A percentile compares a stretch with the other conserved stretches of the same genome.
phyloP scores from a whole-genome alignment of 2,113 vertebrate genomes.

The Laticauda colubrina region DNA sequence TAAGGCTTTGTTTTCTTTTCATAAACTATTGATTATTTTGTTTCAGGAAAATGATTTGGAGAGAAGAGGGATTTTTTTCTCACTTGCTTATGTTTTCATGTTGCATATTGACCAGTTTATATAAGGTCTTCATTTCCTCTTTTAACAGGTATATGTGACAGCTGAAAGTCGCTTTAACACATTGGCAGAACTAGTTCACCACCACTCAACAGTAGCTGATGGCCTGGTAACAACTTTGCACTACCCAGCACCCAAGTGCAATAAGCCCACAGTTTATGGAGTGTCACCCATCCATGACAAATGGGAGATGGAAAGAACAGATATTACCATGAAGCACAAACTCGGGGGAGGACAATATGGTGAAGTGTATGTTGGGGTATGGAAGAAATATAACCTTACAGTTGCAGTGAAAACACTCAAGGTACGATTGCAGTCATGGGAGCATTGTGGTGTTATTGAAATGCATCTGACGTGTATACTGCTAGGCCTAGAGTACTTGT shows the following conservation, averaged over 20 bases:
- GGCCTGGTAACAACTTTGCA: slow-evolving; percentile 96
- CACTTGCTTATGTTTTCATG: background rate
- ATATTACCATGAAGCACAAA: slow-evolving; percentile 99
- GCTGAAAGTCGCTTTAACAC: slow-evolving; percentile 96
- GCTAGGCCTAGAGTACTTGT: background rate
- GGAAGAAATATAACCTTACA: slow-evolving; percentile 97
- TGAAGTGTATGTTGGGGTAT: slow-evolving; percentile 96
- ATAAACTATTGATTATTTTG: background rate
- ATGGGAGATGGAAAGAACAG: slow-evolving; percentile 99
- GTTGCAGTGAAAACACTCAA: slow-evolving; percentile 98
- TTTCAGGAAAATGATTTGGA: background rate
- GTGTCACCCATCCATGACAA: slow-evolving; percentile 99
- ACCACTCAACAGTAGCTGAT: slow-evolving; percentile 96
- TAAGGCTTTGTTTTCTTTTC: background rate
- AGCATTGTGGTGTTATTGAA: background rate
- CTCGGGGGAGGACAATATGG: slow-evolving; percentile 97
- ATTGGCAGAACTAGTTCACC: slow-evolving; percentile 94
- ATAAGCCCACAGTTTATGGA: slow-evolving; percentile 97
- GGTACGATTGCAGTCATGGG: slow-evolving; percentile 66
- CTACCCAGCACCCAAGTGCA: slow-evolving; percentile 98
- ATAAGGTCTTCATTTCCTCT: background rate
- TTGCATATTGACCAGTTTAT: background rate
- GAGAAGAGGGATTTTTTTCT: background rate
- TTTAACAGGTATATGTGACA: slow-evolving; percentile 89
- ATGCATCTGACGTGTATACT: slow-evolving; percentile 24